These are phyloP conservation scores for Rhyacophila evoluta DNA, from an alignment of 2,888 invertebrate species.

Conservation along the genomic window DNA sequence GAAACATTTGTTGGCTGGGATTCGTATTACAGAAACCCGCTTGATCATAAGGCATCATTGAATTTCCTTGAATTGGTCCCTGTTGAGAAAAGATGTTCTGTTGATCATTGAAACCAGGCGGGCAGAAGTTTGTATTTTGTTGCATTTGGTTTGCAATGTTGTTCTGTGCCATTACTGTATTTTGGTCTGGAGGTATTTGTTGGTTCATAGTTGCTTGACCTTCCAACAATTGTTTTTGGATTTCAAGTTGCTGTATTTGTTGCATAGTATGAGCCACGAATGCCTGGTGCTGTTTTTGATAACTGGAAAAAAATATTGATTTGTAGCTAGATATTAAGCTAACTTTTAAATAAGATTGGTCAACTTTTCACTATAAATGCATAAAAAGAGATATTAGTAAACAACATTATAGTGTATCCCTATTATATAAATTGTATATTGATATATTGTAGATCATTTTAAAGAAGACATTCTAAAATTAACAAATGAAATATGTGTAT, in stretches of 20 bases:
- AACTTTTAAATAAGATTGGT: too few species aligned
- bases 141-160: slow-evolving; percentile 48
- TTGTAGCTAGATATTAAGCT: too few species aligned
- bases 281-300: slow-evolving; percentile 95
- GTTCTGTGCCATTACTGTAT: slow-evolving; percentile 57
- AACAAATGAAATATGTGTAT: too few species aligned
- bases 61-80: slow-evolving; percentile 60
- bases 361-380: too few species aligned
- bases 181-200: slow-evolving; percentile 60
- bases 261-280: slow-evolving; percentile 92
- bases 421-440: too few species aligned
- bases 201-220: slow-evolving; percentile 64
- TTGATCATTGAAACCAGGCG: slow-evolving; percentile 51
- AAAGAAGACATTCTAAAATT: too few species aligned
- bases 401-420: too few species aligned
- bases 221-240: slow-evolving; percentile 79
- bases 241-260: slow-evolving; percentile 87
- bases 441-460: too few species aligned
- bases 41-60: slow-evolving; percentile 58
- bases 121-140: slow-evolving; percentile 40
- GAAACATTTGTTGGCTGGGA: slow-evolving; percentile 58
- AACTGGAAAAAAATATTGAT: slow-evolving; percentile 63
- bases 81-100: slow-evolving; percentile 43
- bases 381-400: too few species aligned
- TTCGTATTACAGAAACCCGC: slow-evolving; percentile 59